phyloP scores from a whole-genome alignment of 2,888 invertebrate species.

The Caenorhabditis sp. region DNA sequence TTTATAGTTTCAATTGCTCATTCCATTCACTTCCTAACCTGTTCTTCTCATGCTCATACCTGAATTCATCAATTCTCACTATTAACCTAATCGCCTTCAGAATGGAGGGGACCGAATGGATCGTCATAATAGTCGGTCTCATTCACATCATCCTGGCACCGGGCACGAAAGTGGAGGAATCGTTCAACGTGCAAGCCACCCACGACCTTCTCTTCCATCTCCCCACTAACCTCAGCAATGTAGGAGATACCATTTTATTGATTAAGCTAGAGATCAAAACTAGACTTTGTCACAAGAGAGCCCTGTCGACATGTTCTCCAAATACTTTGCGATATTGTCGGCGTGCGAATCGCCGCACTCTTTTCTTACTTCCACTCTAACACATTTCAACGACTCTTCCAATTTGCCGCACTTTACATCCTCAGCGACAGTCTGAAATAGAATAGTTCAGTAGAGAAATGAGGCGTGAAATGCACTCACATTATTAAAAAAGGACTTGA shows the following conservation, averaged over 20 bases:
- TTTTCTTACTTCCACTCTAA: constrained; percentile 29
- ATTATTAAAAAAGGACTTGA: constrained; percentile 48
- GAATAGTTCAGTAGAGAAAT: background rate
- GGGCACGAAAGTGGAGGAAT: constrained; percentile 91
- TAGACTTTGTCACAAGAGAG: constrained; percentile 38
- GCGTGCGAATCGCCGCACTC: constrained; percentile 33
- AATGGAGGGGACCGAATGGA: constrained; percentile 71
- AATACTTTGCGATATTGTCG: constrained; percentile 21
- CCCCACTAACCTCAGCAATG: constrained; percentile 52
- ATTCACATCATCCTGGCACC: constrained; percentile 71
- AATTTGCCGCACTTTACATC: constrained; percentile 32
- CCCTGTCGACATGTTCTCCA: constrained; percentile 30
- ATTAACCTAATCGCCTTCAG: too few relatives aligned
- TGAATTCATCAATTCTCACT: too few relatives aligned
- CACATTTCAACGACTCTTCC: constrained; percentile 20
- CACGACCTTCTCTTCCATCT: constrained; percentile 95
- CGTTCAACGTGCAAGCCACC: constrained; percentile 97
- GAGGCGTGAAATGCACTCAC: constrained; percentile 1
- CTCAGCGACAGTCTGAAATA: constrained; percentile 24
- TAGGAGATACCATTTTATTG: constrained; percentile 23
- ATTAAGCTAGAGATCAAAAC: constrained; percentile 1
- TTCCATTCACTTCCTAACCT: background rate
- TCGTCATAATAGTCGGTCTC: constrained; percentile 69
- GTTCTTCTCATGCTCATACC: background rate
- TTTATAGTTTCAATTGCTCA: constrained; percentile 3